Conservation (phyloP, 2,113 vertebrate genomes). For the Lasiurus borealis region DNA sequence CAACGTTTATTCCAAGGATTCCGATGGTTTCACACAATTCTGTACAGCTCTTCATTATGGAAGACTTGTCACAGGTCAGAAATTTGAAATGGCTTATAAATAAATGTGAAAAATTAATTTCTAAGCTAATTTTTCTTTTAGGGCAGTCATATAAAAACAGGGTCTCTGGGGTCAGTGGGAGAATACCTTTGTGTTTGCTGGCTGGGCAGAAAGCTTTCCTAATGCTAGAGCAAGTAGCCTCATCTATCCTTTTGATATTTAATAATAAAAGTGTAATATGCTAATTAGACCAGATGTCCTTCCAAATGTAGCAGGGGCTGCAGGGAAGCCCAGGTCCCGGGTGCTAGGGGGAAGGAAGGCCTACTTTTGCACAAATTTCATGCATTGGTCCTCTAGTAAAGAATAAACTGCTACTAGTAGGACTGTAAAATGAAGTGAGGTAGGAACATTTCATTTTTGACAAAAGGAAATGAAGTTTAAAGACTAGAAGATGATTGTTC, state of each 20-base stretch:
- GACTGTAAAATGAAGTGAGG: neutral
- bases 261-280: too few species aligned
- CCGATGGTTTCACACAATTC: neutral
- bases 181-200: neutral
- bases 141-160: neutral
- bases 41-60: neutral
- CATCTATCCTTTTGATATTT: neutral
- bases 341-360: too few species aligned
- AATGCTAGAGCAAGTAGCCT: neutral
- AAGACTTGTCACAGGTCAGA: slow-evolving; percentile 5
- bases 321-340: too few species aligned
- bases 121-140: neutral
- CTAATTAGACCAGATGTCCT: too few species aligned
- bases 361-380: too few species aligned
- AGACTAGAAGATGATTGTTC: neutral
- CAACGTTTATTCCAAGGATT: neutral
- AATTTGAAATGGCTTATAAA: slow-evolving; percentile 12
- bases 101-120: slow-evolving; percentile 26
- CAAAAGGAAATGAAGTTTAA: neutral
- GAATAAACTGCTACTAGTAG: neutral
- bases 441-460: neutral
- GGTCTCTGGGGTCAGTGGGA: neutral
- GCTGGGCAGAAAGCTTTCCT: neutral
- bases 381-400: neutral
- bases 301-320: too few species aligned